Conservation (phyloP, 2,797 vertebrate genomes). For the Acrocephalus scirpaceus region DNA sequence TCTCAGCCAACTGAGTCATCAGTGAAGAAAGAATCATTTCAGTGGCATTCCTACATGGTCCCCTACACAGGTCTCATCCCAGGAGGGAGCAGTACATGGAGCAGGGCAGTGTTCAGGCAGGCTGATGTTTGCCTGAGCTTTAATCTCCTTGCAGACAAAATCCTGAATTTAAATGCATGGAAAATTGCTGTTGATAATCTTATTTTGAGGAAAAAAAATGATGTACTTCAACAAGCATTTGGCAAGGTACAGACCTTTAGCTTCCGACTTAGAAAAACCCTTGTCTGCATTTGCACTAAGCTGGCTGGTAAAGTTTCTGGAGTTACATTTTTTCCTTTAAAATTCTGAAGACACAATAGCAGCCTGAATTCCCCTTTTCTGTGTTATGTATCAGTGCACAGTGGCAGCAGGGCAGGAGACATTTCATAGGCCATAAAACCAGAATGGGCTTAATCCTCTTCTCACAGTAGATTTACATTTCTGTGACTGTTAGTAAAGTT, state of each 20-base stretch:
- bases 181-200: conserved; percentile 64
- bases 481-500: conserved; percentile 57
- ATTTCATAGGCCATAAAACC: conserved; percentile 54
- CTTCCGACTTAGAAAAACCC: neutral
- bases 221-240: neutral
- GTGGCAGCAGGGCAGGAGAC: neutral
- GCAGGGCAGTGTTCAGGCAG: neutral
- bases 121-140: neutral
- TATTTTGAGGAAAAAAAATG: conserved; percentile 33
- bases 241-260: neutral
- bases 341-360: neutral
- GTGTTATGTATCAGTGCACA: neutral
- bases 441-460: conserved; percentile 59
- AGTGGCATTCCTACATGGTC: neutral
- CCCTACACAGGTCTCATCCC: neutral
- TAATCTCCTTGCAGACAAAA: conserved; percentile 36
- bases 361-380: neutral
- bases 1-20: neutral
- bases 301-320: neutral
- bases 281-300: neutral
- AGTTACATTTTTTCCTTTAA: neutral
- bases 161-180: conserved; percentile 47
- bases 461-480: conserved; percentile 60
- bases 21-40: neutral
- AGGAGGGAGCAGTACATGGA: neutral